These are phyloP conservation scores for Myripristis murdjan DNA, from an alignment of 2,797 vertebrate species.

Conservation along the genomic window DNA sequence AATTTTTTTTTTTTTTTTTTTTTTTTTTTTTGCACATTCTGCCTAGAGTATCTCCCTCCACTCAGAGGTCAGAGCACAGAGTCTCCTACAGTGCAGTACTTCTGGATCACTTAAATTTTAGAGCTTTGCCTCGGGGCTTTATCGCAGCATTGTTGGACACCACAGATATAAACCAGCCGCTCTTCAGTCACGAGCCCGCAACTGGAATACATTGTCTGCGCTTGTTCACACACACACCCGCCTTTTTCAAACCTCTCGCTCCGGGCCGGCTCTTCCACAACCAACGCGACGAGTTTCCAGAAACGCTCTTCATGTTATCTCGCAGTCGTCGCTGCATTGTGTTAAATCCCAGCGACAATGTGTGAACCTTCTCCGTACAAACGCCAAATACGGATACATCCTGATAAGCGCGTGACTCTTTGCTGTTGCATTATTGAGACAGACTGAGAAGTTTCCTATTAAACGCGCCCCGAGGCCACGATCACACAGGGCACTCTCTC, in stretches of 20 bases:
- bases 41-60: no score
- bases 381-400: constrained; percentile 12
- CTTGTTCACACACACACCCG: background rate
- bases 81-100: no score
- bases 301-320: constrained; percentile 10
- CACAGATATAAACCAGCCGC: no score
- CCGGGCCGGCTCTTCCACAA: background rate
- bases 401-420: constrained; percentile 28
- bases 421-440: constrained; percentile 51
- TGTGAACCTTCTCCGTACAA: constrained; percentile 38
- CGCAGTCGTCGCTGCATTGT: constrained; percentile 3
- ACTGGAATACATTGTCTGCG: no score
- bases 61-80: no score
- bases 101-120: background rate
- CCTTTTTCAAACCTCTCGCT: background rate
- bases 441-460: constrained; percentile 41
- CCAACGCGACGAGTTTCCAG: background rate
- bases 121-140: background rate
- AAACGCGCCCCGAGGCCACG: constrained; percentile 32
- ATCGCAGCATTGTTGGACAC: background rate
- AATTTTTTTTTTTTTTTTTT: no score
- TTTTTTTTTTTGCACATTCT: no score
- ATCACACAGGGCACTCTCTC: no score
- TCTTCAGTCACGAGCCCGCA: no score
- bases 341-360: constrained; percentile 50